These are phyloP conservation scores for Subanguina moxae DNA, from an alignment of 1,140 invertebrate genomes.

Conservation along the genomic window DNA sequence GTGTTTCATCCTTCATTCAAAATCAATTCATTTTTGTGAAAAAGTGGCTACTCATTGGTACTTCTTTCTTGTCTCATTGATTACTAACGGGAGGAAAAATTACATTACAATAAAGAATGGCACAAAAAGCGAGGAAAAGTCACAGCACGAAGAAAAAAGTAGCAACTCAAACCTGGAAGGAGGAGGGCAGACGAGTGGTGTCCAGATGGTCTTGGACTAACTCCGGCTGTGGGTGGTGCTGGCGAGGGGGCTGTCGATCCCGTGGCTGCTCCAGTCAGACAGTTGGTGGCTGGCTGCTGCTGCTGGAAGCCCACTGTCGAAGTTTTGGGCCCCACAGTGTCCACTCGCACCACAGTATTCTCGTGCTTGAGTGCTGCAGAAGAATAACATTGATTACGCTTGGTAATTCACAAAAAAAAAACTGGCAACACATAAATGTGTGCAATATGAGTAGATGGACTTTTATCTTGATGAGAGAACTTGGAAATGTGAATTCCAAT, in stretches of 20 bases:
- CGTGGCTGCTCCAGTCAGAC: constrained; percentile 14
- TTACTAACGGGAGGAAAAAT: too few species aligned
- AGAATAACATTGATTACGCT: not conserved
- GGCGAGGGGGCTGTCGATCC: constrained; percentile 35
- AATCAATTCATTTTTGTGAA: too few species aligned
- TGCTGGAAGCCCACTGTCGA: constrained; percentile 16
- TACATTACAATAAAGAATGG: not conserved
- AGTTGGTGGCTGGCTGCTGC: constrained; percentile 13
- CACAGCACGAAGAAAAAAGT: constrained; percentile 12
- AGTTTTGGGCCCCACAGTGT: constrained; percentile 25
- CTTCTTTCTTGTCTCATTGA: too few species aligned
- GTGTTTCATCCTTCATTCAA: too few species aligned
- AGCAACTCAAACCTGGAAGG: constrained; percentile 6
- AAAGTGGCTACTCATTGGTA: too few species aligned
- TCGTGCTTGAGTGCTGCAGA: constrained; percentile 51
- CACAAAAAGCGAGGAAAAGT: constrained; percentile 1
- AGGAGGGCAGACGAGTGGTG: constrained; percentile 20
- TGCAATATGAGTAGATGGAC: too few species aligned
- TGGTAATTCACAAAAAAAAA: too few species aligned
- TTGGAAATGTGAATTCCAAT: not conserved
- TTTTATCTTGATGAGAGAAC: too few species aligned
- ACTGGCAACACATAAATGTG: too few species aligned
- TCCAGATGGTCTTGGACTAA: constrained; percentile 10
- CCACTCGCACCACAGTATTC: constrained; percentile 57
- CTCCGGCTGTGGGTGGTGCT: constrained; percentile 22